These are phyloP conservation scores for Athripsodes cinereus DNA, from an alignment of 2,888 invertebrate genomes.

Conservation along the genomic window DNA sequence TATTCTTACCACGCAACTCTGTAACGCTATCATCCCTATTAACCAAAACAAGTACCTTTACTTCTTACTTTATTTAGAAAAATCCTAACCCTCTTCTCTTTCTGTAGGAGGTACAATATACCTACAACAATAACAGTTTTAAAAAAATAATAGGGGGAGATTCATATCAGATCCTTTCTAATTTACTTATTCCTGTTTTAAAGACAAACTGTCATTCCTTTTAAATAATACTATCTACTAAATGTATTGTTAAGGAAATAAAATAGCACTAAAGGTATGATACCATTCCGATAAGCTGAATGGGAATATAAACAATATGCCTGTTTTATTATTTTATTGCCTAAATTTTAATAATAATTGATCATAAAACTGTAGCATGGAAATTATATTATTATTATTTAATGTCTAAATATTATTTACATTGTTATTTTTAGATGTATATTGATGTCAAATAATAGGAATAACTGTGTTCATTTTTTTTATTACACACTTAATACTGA, in stretches of 20 bases:
- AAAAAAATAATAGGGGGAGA: constrained; percentile 56
- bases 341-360: background rate
- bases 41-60: background rate
- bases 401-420: too few species aligned
- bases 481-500: too few species aligned
- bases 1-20: constrained; percentile 26
- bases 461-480: too few species aligned
- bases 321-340: background rate
- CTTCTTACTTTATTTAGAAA: background rate
- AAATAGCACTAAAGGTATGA: constrained; percentile 31
- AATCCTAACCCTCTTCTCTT: constrained; percentile 32
- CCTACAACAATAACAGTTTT: constrained; percentile 32
- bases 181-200: constrained; percentile 74
- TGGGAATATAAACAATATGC: constrained; percentile 26
- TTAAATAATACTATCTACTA: too few species aligned
- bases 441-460: too few species aligned
- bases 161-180: constrained; percentile 72
- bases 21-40: constrained; percentile 20
- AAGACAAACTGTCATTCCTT: constrained; percentile 70
- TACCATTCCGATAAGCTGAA: constrained; percentile 19
- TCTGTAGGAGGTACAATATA: too few species aligned
- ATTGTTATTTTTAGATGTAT: too few species aligned
- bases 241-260: constrained; percentile 19
- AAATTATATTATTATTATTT: too few species aligned
- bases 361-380: too few species aligned